Evolutionary conservation across 2,113 vertebrate genomes (phyloP).

Genomic region (Synodontis membranacea): DNA sequence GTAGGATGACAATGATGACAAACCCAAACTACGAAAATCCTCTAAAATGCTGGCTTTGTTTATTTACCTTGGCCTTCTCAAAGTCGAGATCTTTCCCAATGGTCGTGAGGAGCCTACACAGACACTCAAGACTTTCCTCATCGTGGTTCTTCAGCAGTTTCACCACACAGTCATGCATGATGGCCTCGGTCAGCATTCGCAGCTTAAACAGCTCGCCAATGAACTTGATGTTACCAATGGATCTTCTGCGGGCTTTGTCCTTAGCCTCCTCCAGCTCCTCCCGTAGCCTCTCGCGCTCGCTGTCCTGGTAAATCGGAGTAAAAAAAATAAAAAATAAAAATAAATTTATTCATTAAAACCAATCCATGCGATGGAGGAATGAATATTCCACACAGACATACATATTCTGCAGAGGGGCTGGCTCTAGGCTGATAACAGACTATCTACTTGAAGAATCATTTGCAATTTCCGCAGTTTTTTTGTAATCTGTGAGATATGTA

Average conservation of each 20-base stretch:
- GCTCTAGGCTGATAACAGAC: constrained; percentile 5
- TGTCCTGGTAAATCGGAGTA: neutral
- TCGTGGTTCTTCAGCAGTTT: constrained; percentile 97
- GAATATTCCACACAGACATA: neutral
- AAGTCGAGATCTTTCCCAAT: constrained; percentile 98
- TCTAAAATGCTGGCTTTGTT: neutral
- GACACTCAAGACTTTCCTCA: constrained; percentile 91
- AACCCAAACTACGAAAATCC: neutral
- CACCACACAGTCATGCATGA: constrained; percentile 98
- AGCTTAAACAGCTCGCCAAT: constrained; percentile 97
- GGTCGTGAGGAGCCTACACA: constrained; percentile 93
- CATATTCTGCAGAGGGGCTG: neutral
- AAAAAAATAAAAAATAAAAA: neutral
- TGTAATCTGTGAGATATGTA: constrained; percentile 8
- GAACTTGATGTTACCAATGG: constrained; percentile 97
- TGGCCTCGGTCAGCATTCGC: constrained; percentile 96
- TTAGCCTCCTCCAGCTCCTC: constrained; percentile 92
- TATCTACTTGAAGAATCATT: constrained; percentile 11
- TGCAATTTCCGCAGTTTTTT: constrained; percentile 9
- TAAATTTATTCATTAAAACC: neutral
- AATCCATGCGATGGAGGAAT: neutral
- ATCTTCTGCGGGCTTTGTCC: constrained; percentile 92
- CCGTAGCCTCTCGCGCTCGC: constrained; percentile 85
- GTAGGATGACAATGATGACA: neutral
- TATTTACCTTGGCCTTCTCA: constrained; percentile 93